These are phyloP conservation scores for Aspiorhynchus laticeps DNA, from an alignment of 2,113 vertebrate genomes.

Conservation along the genomic window DNA sequence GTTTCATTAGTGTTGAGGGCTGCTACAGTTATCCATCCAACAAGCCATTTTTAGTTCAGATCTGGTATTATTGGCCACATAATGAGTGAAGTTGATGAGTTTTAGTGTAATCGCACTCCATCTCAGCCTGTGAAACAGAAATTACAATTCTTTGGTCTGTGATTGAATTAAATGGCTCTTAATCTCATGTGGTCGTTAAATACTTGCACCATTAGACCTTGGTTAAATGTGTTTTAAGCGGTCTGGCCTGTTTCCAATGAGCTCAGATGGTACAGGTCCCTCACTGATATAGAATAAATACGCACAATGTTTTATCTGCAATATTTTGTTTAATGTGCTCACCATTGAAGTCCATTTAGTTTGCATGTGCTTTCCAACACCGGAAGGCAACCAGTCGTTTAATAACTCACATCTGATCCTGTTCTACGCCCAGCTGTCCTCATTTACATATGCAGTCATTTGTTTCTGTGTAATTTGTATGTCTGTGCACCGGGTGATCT, in stretches of 20 bases:
- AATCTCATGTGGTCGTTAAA: constrained; percentile 17
- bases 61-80: constrained; percentile 14
- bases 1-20: constrained; percentile 22
- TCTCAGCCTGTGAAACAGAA: constrained; percentile 16
- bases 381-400: constrained; percentile 1
- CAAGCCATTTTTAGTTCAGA: constrained; percentile 24
- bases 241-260: constrained; percentile 7
- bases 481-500: not conserved
- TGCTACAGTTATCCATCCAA: not conserved
- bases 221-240: constrained; percentile 26
- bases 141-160: constrained; percentile 30
- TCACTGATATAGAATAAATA: constrained; percentile 12
- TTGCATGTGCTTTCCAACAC: constrained; percentile 8
- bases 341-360: not conserved
- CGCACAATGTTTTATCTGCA: not conserved
- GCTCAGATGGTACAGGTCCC: not conserved
- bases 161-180: constrained; percentile 35
- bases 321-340: not conserved
- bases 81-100: constrained; percentile 33
- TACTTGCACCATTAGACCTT: constrained; percentile 33
- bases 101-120: constrained; percentile 13
- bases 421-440: not conserved
- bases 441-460: constrained; percentile 33
- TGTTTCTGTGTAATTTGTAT: constrained; percentile 25
- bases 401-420: constrained; percentile 23